Base-by-base conservation (phyloP, 2,113 vertebrate genomes). In the Herpetotheres cachinnans region DNA sequence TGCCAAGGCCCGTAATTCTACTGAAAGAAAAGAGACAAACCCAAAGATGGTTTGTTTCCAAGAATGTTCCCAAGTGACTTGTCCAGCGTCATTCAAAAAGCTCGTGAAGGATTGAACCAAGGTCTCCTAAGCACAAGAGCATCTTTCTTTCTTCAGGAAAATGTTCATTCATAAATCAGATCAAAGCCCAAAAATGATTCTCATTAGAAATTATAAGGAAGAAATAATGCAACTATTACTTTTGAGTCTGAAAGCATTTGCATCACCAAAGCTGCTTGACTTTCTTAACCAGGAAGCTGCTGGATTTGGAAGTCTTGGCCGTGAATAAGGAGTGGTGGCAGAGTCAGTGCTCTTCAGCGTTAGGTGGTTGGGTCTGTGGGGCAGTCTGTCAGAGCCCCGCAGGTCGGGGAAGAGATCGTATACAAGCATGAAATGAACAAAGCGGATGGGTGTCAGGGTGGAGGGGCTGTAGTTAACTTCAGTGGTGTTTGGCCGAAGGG, bases 381-480 rank as follows among this genome's bases (percentile, higher is more conserved):
- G 36, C 14, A 2, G 34, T 25, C 32, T 24, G 16, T 42, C 14
- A 22, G 55, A 80, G 77, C 46, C 22, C 77, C 46, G 14, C 26
- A 34, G 47, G 6, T 0, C 0, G 4, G 56, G 61, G 32, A 50
- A 66, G 46, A 49, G 59, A 5, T 61, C 36, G 10, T 7, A 11
- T 3, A 52, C 46, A 22, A 11, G 76, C 3, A 2, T 12, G 18
- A 77, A 55, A 65, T 44, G 65, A 82, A 7, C 7, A 36, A 40
- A 79, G 50, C 32, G 67, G 38, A 26, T 27, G 55, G 36, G 6
- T 24, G 21, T n/a, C 69, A 87, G 22, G 4, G 19, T 32, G 32
- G 44, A 76, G n/a, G 32, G 26, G 22, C 52, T 65, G 49, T 7
- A 4, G 36, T 46, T 36, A 16, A 25, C 38, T 25, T 30, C 17